These are phyloP conservation scores for Rostratula benghalensis DNA, from an alignment of 2,113 vertebrate species.

Conservation along the genomic window DNA sequence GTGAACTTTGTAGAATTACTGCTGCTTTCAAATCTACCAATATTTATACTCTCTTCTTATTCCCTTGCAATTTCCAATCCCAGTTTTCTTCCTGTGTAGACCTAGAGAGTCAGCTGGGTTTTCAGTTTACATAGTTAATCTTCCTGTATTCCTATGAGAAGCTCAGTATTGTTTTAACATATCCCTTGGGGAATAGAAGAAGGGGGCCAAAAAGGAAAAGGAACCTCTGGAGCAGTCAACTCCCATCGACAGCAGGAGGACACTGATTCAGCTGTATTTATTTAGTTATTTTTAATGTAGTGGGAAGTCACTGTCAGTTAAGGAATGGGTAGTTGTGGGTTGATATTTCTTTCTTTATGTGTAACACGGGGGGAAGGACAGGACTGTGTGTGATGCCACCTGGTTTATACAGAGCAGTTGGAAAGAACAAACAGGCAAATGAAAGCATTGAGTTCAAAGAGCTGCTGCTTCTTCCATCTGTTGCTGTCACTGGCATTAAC, in stretches of 20 bases:
- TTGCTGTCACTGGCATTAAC: neutral
- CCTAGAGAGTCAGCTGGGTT: neutral
- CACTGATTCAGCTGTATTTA: neutral
- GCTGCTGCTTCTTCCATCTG: neutral
- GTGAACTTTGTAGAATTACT: neutral
- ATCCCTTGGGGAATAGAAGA: neutral
- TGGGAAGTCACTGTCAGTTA: neutral
- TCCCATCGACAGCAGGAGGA: rapidly evolving
- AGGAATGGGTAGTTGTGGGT: neutral
- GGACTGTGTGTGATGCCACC: neutral
- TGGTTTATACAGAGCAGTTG: neutral
- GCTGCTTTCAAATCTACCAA: neutral
- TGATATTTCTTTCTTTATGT: neutral
- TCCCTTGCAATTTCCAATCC: neutral
- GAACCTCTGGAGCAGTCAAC: neutral
- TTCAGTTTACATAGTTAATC: rapidly evolving
- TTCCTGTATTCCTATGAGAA: neutral
- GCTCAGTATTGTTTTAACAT: neutral
- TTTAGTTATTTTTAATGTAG: neutral
- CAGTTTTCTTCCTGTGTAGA: neutral
- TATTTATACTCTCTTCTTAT: neutral
- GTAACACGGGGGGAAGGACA: rapidly evolving
- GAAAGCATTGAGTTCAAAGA: neutral
- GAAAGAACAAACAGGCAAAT: neutral
- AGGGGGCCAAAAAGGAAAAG: neutral